A percentile compares a stretch with the other conserved stretches of the same genome.
Evolutionary conservation across 2,888 invertebrate species (phyloP).

Genomic region (Chymomyza fuscimana): DNA sequence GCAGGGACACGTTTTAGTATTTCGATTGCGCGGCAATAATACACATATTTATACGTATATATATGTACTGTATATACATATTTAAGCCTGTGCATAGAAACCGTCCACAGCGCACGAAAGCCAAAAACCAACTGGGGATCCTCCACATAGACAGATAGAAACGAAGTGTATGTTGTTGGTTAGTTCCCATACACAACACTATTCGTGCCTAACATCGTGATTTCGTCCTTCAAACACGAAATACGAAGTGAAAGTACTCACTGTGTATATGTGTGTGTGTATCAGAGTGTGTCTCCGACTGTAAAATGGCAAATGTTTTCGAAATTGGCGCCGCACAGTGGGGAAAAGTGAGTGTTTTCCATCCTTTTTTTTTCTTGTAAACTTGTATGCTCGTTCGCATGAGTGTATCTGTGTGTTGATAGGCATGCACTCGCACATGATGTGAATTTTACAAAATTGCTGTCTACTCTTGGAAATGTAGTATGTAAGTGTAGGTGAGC

Average conservation of each 20-base stretch:
- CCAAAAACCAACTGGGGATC: constrained; percentile 67
- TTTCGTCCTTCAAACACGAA: constrained; percentile 41
- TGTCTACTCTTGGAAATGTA: constrained; percentile 2
- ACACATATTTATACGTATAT: not conserved
- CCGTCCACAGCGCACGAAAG: constrained; percentile 61
- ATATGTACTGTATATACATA: not conserved
- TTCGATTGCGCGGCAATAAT: not conserved
- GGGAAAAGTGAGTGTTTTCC: not conserved
- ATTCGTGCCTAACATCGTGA: not conserved
- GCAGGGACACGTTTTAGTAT: not conserved
- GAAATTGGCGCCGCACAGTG: constrained; percentile 14
- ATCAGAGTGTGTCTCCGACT: constrained; percentile 17
- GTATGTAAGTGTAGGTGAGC: not conserved
- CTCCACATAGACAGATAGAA: constrained; percentile 33
- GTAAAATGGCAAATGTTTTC: constrained; percentile 27
- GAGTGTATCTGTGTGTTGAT: constrained; percentile 1
- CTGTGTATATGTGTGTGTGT: not conserved
- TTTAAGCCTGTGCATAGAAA: not conserved
- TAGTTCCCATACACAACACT: not conserved
- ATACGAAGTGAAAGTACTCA: constrained; percentile 39
- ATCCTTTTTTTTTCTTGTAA: not conserved
- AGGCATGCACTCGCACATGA: constrained; percentile 12
- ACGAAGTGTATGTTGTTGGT: constrained; percentile 39
- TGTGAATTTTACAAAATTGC: constrained; percentile 19
- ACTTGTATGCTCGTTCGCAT: constrained; percentile 8